These are phyloP conservation scores for Perognathus longimembris DNA, from an alignment of 2,113 vertebrate species.

Conservation along the genomic window DNA sequence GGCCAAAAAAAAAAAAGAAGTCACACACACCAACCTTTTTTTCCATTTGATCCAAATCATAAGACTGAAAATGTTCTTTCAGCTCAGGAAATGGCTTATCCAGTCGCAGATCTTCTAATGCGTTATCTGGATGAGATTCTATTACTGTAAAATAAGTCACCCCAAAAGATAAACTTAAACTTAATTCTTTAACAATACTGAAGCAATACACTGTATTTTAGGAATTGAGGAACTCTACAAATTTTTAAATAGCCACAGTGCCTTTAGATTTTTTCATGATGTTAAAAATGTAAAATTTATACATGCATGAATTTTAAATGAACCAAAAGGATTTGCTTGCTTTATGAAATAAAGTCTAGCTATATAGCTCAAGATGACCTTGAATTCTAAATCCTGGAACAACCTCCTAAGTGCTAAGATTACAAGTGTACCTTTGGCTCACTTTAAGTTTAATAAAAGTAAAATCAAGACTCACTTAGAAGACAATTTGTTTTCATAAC, in stretches of 20 bases:
- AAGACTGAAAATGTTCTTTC: constrained; percentile 91
- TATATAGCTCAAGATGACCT: background rate
- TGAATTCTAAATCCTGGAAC: background rate
- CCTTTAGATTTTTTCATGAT: background rate
- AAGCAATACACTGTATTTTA: background rate
- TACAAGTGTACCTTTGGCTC: background rate
- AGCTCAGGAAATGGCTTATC: constrained; percentile 95
- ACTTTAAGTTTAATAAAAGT: constrained; percentile 57
- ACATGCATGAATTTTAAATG: background rate
- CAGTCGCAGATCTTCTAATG: constrained; percentile 95
- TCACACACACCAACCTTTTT: constrained; percentile 90
- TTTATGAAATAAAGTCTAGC: no score
- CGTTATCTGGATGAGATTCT: constrained; percentile 98
- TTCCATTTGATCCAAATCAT: constrained; percentile 94
- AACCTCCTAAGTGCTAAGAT: background rate
- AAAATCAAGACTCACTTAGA: constrained; percentile 45
- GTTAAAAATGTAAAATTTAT: constrained; percentile 24
- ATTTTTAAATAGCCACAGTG: background rate
- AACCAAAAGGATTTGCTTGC: background rate
- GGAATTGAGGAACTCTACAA: no score
- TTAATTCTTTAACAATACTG: constrained; percentile 43
- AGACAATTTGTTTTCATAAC: background rate
- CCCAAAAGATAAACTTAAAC: constrained; percentile 20
- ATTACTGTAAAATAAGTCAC: constrained; percentile 87
- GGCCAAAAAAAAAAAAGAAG: no score